Evolutionary conservation across 2,113 vertebrate species (phyloP).

Genomic region (Xiphophorus hellerii): DNA sequence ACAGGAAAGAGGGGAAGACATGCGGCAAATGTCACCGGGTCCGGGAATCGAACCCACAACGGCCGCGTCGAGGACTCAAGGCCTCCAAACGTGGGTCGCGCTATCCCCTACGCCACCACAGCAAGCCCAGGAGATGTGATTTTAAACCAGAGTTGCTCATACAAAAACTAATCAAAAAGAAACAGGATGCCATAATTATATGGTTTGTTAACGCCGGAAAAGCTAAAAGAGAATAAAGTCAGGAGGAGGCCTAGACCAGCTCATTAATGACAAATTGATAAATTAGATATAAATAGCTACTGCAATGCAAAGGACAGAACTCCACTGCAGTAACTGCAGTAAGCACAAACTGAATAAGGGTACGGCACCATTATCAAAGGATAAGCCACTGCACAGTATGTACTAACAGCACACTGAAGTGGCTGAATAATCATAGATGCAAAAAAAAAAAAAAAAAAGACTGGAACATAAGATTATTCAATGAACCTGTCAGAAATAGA

Average conservation of each 20-base stretch:
- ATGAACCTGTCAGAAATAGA: too few species aligned
- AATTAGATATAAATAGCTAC: slow-evolving; percentile 45
- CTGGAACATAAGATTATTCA: too few species aligned
- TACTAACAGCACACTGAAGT: neutral
- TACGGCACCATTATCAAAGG: neutral
- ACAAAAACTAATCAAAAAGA: slow-evolving; percentile 45
- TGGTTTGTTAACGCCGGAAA: slow-evolving; percentile 45
- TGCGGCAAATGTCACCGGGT: too few species aligned
- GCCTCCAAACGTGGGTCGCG: too few species aligned
- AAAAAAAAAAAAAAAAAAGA: too few species aligned
- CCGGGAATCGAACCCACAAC: too few species aligned
- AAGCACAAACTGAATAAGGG: slow-evolving; percentile 1
- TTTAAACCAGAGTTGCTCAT: slow-evolving; percentile 22
- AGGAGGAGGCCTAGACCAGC: slow-evolving; percentile 36
- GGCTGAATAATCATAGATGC: too few species aligned
- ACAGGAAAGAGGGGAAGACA: too few species aligned
- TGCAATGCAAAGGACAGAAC: slow-evolving; percentile 37
- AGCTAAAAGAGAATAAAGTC: slow-evolving; percentile 41
- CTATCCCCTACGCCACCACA: too few species aligned
- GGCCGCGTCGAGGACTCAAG: too few species aligned
- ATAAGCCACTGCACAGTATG: neutral
- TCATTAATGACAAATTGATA: slow-evolving; percentile 43
- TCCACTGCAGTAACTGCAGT: slow-evolving; percentile 11
- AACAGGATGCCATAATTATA: slow-evolving; percentile 49
- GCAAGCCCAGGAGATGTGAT: slow-evolving; percentile 28